Percentiles rank a stretch among this genome's conserved stretches.
Conservation (phyloP, 2,888 invertebrate species). For the Thelaira solivaga region DNA sequence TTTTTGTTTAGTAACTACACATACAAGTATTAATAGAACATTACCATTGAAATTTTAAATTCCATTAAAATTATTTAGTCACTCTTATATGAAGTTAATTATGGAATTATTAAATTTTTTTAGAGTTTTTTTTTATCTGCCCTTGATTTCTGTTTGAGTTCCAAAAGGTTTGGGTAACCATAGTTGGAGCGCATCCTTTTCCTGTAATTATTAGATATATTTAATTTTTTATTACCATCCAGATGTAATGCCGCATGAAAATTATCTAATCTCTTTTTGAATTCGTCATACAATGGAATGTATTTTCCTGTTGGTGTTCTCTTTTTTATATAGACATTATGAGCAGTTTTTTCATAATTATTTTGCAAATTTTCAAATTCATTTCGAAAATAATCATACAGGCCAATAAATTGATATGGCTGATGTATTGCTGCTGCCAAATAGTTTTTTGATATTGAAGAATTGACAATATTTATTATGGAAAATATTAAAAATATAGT, state of each 20-base stretch:
- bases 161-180: not conserved
- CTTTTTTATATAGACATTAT: not conserved
- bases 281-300: slow-evolving; percentile 27
- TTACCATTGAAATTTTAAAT: no score
- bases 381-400: slow-evolving; percentile 12
- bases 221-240: not conserved
- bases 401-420: not conserved
- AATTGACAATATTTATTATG: not conserved
- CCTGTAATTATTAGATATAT: not conserved
- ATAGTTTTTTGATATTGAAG: not conserved
- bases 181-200: not conserved
- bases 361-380: not conserved
- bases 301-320: not conserved
- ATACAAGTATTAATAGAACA: no score
- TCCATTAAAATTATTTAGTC: no score
- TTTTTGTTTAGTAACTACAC: no score
- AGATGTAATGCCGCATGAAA: slow-evolving; percentile 9
- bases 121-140: not conserved
- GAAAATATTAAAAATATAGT: slow-evolving; percentile 14
- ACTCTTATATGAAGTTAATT: no score
- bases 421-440: not conserved
- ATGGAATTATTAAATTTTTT: not conserved
- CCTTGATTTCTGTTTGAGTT: not conserved
- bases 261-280: slow-evolving; percentile 20
- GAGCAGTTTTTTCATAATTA: not conserved